Percentiles rank a stretch among this genome's conserved stretches.
These are phyloP conservation scores for Pardalotus punctatus DNA, from an alignment of 2,113 vertebrate genomes.

Conservation along the genomic window DNA sequence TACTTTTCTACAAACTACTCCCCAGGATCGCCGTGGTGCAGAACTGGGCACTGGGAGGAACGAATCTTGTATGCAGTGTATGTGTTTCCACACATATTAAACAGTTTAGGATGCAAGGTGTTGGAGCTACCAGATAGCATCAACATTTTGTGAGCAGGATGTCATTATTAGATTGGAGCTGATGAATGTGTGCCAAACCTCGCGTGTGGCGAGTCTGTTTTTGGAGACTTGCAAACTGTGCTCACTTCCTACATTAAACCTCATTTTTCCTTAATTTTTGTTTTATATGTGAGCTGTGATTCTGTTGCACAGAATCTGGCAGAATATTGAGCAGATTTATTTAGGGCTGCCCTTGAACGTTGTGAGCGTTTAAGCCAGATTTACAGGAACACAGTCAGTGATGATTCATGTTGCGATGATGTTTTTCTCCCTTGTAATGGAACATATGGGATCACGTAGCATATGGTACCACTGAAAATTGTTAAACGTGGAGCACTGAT, in stretches of 20 bases:
- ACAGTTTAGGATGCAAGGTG: not conserved
- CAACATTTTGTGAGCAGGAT: not conserved
- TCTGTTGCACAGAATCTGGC: conserved; percentile 3
- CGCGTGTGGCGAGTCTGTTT: not conserved
- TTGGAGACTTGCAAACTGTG: not conserved
- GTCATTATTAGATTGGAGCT: not conserved
- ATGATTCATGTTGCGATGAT: conserved; percentile 69
- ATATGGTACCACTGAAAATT: conserved; percentile 31
- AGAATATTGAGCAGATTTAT: conserved; percentile 33
- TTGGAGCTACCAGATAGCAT: not conserved
- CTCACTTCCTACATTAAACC: not conserved
- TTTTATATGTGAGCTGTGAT: not conserved
- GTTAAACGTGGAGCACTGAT: not conserved
- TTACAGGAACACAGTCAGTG: conserved; percentile 65
- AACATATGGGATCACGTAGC: conserved; percentile 25
- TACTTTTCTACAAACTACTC: not conserved
- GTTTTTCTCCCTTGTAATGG: conserved; percentile 58
- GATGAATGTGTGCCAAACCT: not conserved
- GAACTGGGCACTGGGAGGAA: not conserved
- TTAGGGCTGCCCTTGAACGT: conserved; percentile 33
- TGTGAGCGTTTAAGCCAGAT: conserved; percentile 51
- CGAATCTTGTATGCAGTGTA: not conserved
- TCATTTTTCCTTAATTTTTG: not conserved
- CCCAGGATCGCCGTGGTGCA: not conserved
- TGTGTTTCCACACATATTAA: not conserved